A percentile compares a stretch with the other conserved stretches of the same genome.
Evolutionary conservation across 92 coral and sea anemone genomes (phyloP).

Genomic region (Epizoanthus ramosus): DNA sequence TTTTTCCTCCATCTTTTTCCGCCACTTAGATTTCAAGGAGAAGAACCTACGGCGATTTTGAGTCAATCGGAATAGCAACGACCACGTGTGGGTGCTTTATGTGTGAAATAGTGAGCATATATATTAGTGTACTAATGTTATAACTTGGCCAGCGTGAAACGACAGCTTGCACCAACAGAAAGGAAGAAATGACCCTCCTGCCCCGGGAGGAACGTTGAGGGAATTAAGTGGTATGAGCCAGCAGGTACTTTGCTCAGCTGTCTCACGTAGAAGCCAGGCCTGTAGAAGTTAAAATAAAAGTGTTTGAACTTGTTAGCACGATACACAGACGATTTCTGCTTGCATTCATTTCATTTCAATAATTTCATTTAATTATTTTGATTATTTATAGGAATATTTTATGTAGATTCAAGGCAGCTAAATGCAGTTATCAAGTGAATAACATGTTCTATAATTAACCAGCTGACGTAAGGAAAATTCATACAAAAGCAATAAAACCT

Average conservation of each 20-base stretch:
- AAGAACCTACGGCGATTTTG: too few species aligned
- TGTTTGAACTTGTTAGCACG: neutral
- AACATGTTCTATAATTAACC: too few species aligned
- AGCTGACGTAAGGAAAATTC: too few species aligned
- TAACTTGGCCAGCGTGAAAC: conserved; percentile 68
- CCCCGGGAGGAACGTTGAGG: conserved; percentile 92
- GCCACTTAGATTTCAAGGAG: too few species aligned
- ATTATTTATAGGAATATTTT: too few species aligned
- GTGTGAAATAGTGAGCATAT: too few species aligned
- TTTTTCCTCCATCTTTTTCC: too few species aligned
- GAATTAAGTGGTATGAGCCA: conserved; percentile 91
- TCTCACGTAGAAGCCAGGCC: conserved; percentile 93
- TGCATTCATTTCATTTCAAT: neutral
- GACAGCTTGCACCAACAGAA: conserved; percentile 84
- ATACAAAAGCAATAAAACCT: too few species aligned
- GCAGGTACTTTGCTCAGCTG: conserved; percentile 91
- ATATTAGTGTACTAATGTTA: conserved; percentile 26
- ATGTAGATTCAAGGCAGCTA: neutral
- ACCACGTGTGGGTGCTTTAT: too few species aligned
- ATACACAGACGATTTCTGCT: neutral
- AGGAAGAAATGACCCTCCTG: conserved; percentile 93
- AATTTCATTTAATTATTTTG: too few species aligned
- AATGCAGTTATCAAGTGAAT: too few species aligned
- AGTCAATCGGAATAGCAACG: too few species aligned
- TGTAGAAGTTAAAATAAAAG: conserved; percentile 35